Evolutionary conservation across 2,888 invertebrate species (phyloP).

Genomic region (Meiosimyza platycephala): DNA sequence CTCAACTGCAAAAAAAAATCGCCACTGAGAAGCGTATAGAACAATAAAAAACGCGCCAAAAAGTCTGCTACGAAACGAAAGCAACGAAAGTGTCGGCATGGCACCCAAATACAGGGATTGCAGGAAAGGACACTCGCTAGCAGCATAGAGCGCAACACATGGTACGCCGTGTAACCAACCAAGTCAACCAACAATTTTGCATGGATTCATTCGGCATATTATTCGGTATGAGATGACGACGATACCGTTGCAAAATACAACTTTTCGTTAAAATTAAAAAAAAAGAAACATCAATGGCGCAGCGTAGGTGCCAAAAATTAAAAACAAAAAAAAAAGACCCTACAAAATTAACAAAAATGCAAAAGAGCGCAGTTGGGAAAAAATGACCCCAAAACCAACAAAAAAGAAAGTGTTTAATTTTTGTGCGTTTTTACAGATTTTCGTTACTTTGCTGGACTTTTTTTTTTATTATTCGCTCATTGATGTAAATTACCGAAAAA

Average conservation of each 20-base stretch:
- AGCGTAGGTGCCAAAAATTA: constrained; percentile 24
- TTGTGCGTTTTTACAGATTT: constrained; percentile 28
- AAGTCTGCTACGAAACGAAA: neutral
- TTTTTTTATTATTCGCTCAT: neutral
- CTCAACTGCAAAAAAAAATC: neutral
- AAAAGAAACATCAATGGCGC: neutral
- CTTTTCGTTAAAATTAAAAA: neutral
- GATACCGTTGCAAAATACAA: no score
- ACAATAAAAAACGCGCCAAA: neutral
- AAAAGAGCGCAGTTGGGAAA: neutral
- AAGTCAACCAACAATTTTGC: no score
- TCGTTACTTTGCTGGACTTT: constrained; percentile 1
- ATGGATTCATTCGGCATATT: no score
- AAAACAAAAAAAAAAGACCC: neutral
- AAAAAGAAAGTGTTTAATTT: constrained; percentile 47
- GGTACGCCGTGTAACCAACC: neutral
- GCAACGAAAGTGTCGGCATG: no score
- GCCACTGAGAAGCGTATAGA: no score
- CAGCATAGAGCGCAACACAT: neutral
- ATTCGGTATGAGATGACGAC: no score
- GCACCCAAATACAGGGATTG: no score
- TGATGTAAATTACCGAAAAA: constrained; percentile 34
- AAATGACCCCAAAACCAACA: neutral
- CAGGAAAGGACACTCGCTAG: no score
- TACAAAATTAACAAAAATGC: neutral